These are phyloP conservation scores for Loxodonta africana DNA, from an alignment of 2,113 vertebrate species.

Conservation along the genomic window DNA sequence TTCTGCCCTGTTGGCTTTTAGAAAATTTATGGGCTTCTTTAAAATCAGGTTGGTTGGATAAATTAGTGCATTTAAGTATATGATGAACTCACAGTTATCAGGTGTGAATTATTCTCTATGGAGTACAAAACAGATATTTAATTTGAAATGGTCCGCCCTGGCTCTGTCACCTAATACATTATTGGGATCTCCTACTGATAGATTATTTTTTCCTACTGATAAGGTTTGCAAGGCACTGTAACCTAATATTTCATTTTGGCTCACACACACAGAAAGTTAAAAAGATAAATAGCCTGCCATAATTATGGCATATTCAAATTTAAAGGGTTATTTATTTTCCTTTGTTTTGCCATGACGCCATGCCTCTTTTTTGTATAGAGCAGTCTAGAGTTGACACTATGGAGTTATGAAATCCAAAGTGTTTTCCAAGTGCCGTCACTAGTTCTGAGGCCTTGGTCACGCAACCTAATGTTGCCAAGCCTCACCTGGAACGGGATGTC, in stretches of 20 bases:
- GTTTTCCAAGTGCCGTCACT: neutral
- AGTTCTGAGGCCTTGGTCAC: neutral
- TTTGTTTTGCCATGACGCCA: neutral
- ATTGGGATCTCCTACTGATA: neutral
- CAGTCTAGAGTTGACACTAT: neutral
- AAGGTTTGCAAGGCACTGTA: neutral
- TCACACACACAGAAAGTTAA: neutral
- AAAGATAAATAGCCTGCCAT: neutral
- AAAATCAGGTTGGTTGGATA: conserved; percentile 35
- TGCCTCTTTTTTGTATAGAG: neutral
- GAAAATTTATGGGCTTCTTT: conserved; percentile 28
- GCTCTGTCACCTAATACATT: neutral
- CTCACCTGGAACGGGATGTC: neutral
- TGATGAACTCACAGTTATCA: conserved; percentile 24
- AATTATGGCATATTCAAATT: neutral
- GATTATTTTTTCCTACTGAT: neutral
- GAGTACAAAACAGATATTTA: neutral
- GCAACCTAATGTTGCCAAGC: neutral
- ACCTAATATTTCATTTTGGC: conserved; percentile 42
- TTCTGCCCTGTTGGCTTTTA: neutral
- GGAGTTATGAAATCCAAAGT: neutral
- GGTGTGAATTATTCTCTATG: conserved; percentile 27
- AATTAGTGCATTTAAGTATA: neutral
- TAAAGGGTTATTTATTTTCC: neutral
- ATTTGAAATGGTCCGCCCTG: conserved; percentile 1